A percentile compares a stretch with the other conserved stretches of the same genome.
Conservation (phyloP, 2,888 invertebrate genomes). For the Trichacis sp. region DNA sequence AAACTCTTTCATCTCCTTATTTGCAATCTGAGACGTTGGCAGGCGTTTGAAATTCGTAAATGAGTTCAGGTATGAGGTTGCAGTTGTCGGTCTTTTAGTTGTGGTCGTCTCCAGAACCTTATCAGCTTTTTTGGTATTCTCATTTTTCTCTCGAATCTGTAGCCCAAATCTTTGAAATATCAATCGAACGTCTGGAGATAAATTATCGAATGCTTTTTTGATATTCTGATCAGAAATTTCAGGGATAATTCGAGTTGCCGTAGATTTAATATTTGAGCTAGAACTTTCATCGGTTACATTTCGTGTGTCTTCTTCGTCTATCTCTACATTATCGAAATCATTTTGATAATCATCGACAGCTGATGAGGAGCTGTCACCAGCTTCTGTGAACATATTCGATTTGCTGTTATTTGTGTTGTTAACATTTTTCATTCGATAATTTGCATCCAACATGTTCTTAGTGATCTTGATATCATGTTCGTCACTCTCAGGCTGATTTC, state of each 20-base stretch:
- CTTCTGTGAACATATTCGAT: constrained; percentile 2
- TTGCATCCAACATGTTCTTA: constrained; percentile 15
- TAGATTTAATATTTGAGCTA: no score
- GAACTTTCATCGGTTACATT: no score
- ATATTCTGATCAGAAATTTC: constrained; percentile 46
- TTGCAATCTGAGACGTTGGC: constrained; percentile 59
- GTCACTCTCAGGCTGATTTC: not conserved
- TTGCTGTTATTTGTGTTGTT: constrained; percentile 16
- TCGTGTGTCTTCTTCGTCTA: no score
- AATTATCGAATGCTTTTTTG: constrained; percentile 57
- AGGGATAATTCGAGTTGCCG: constrained; percentile 54
- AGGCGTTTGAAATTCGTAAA: constrained; percentile 67
- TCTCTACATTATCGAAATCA: constrained; percentile 4
- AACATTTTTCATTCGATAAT: constrained; percentile 3
- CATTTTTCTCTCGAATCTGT: constrained; percentile 45
- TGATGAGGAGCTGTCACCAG: not conserved
- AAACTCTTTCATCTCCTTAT: constrained; percentile 68
- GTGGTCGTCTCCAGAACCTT: constrained; percentile 26
- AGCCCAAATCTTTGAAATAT: constrained; percentile 63
- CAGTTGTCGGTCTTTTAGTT: constrained; percentile 46
- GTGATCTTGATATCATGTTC: constrained; percentile 12
- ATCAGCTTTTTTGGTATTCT: constrained; percentile 3
- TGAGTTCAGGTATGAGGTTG: constrained; percentile 55
- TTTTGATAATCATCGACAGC: constrained; percentile 20
- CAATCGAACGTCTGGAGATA: constrained; percentile 61